phyloP scores from a whole-genome alignment of 1,140 invertebrate species.

The Fopius arisanus region DNA sequence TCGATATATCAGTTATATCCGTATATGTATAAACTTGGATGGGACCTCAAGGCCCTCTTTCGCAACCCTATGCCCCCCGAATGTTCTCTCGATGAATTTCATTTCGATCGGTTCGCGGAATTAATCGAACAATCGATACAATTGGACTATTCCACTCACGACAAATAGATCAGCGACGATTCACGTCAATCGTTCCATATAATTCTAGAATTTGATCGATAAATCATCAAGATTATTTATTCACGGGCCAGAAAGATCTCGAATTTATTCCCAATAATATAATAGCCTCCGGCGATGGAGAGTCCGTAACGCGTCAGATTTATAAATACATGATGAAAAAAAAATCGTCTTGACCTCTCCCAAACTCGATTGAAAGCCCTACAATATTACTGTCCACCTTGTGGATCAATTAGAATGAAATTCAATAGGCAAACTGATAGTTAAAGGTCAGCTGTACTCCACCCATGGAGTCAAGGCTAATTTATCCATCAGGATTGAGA shows the following conservation, averaged over 20 bases:
- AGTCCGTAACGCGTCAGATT: background rate
- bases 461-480: constrained; percentile 20
- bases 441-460: constrained; percentile 23
- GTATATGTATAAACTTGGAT: constrained; percentile 55
- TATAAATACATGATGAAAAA: background rate
- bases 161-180: too few species aligned
- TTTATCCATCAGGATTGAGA: constrained; percentile 12
- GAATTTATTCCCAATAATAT: too few species aligned
- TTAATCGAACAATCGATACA: background rate
- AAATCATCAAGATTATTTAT: too few species aligned
- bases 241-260: too few species aligned
- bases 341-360: constrained; percentile 16
- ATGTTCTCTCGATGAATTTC: background rate
- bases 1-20: too few species aligned
- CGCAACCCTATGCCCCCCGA: constrained; percentile 33
- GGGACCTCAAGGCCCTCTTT: constrained; percentile 45
- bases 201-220: too few species aligned
- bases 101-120: background rate
- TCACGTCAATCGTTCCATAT: too few species aligned
- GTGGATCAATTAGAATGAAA: constrained; percentile 24
- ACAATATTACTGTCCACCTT: background rate
- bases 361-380: background rate
- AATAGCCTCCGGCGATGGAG: background rate
- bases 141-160: too few species aligned
- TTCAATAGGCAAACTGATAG: constrained; percentile 14